These are phyloP conservation scores for Okamejei kenojei DNA, from an alignment of 2,797 vertebrate species.

Conservation along the genomic window DNA sequence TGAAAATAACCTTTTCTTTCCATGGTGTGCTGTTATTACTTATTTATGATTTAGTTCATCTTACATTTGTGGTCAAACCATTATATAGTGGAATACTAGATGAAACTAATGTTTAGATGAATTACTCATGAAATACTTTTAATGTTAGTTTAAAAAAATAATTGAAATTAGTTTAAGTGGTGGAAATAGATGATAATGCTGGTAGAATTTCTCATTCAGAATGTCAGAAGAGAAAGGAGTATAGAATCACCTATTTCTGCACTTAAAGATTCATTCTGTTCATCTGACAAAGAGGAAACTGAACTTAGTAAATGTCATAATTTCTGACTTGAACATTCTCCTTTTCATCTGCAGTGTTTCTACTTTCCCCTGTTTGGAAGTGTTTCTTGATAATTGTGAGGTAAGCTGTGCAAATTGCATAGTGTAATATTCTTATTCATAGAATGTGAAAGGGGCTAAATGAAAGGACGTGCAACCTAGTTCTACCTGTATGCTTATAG, in stretches of 20 bases:
- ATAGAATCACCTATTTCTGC: not conserved
- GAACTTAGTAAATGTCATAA: not conserved
- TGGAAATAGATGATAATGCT: too few relatives aligned
- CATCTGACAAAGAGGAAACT: not conserved
- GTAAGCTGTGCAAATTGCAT: constrained; percentile 56
- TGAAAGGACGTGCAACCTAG: not conserved
- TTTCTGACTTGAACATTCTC: constrained; percentile 40
- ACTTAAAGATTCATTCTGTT: not conserved
- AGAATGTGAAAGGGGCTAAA: not conserved
- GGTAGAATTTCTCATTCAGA: not conserved
- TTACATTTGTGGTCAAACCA: too few relatives aligned
- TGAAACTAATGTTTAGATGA: too few relatives aligned
- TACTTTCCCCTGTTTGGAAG: constrained; percentile 85
- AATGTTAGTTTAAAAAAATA: too few relatives aligned
- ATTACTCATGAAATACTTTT: too few relatives aligned
- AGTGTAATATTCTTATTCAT: constrained; percentile 14
- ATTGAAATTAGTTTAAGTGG: not conserved
- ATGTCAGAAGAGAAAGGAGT: not conserved
- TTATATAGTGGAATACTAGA: too few relatives aligned
- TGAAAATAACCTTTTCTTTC: too few relatives aligned
- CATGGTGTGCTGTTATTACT: too few relatives aligned
- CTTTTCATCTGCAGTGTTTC: constrained; percentile 69
- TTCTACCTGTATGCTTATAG: not conserved
- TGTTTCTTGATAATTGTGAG: constrained; percentile 73
- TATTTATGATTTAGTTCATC: too few relatives aligned